phyloP scores from a whole-genome alignment of 30 jellyfish, hydroid and myxozoan species.

The Phacellophora camtschatica region DNA sequence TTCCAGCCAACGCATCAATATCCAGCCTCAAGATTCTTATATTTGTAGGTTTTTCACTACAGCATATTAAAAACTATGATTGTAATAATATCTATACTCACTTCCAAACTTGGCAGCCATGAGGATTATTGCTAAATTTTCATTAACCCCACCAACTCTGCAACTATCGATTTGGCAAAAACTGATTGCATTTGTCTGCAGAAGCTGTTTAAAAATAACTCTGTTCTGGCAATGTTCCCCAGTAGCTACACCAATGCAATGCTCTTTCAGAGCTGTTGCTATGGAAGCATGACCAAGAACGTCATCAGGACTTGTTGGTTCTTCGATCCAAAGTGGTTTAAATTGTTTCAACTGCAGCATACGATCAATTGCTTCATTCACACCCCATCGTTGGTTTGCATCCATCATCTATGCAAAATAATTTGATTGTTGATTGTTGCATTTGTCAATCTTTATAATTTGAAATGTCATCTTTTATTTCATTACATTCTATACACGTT shows the following conservation, averaged over 20 bases:
- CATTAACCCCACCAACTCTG: conserved; percentile 88
- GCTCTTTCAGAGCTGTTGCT: conserved; percentile 40
- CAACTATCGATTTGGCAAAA: conserved; percentile 84
- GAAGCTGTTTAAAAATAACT: conserved; percentile 72
- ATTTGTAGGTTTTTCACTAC: no score
- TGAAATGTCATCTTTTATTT: no score
- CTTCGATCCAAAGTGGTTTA: conserved; percentile 84
- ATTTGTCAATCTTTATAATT: no score
- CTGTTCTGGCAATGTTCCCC: conserved; percentile 85
- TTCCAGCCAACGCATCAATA: no score
- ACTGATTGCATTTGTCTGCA: conserved; percentile 68
- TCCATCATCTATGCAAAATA: conserved; percentile 73
- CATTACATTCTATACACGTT: no score
- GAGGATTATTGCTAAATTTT: conserved; percentile 68
- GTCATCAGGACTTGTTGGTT: conserved; percentile 86
- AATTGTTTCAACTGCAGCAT: conserved; percentile 52
- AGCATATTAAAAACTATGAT: no score
- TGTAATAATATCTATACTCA: no score
- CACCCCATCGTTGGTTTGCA: conserved; percentile 86
- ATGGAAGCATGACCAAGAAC: conserved; percentile 82
- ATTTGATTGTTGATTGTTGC: no score
- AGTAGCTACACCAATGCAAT: conserved; percentile 79
- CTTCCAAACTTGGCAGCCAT: conserved; percentile 82
- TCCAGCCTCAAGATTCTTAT: no score
- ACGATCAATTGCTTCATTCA: conserved; percentile 47